Evolutionary conservation across 2,113 vertebrate genomes (phyloP).

Genomic region (Pteropus alecto): DNA sequence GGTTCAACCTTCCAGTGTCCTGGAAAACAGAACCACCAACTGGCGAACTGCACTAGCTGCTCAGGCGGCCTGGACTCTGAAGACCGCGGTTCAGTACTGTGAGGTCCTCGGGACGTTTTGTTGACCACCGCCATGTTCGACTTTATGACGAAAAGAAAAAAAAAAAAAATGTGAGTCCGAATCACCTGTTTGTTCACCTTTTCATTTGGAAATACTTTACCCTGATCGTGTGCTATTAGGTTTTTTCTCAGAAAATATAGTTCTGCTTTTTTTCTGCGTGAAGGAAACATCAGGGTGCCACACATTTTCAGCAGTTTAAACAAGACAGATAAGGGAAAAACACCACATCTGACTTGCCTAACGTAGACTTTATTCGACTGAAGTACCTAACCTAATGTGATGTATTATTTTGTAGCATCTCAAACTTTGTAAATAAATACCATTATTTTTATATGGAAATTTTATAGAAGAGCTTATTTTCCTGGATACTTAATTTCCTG

Average conservation of each 20-base stretch:
- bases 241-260: conserved; percentile 41
- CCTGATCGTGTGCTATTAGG: conserved; percentile 38
- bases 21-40: neutral
- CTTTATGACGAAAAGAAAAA: neutral
- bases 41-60: neutral
- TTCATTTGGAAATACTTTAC: neutral
- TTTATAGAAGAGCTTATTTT: conserved; percentile 86
- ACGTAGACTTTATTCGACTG: conserved; percentile 65
- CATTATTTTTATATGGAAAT: conserved; percentile 86
- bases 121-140: neutral
- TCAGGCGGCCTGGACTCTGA: neutral
- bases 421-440: conserved; percentile 85
- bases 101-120: neutral
- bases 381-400: conserved; percentile 69
- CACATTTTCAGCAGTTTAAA: conserved; percentile 63
- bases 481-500: conserved; percentile 76
- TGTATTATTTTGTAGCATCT: conserved; percentile 82
- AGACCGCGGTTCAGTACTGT: accelerated
- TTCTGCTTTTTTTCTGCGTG: conserved; percentile 29
- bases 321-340: conserved; percentile 26
- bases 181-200: neutral
- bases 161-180: neutral
- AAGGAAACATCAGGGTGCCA: conserved; percentile 30
- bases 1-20: neutral
- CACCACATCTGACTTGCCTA: conserved; percentile 65